Conservation (phyloP, 2,113 vertebrate genomes). For the Chiloscyllium plagiosum region DNA sequence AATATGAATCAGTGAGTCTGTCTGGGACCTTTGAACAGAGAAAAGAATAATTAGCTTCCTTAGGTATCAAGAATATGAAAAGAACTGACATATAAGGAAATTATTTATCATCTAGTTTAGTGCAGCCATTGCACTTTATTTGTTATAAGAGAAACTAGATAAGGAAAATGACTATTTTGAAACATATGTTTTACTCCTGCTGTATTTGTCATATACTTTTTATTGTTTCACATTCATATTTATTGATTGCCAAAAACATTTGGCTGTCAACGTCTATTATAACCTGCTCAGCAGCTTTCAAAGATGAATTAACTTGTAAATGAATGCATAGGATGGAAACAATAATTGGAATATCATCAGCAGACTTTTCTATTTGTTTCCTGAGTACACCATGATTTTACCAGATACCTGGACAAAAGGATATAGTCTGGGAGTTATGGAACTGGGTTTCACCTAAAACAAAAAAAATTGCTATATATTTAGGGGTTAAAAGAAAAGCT, state of each 20-base stretch:
- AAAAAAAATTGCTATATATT: background rate
- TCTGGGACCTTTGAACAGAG: background rate
- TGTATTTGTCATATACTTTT: background rate
- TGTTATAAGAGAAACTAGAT: background rate
- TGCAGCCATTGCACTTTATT: background rate
- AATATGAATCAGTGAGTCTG: background rate
- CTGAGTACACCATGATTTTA: background rate
- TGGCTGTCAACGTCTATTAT: background rate
- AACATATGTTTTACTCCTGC: background rate
- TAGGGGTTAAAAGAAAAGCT: background rate
- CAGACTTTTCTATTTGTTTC: background rate
- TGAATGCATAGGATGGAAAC: background rate
- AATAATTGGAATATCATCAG: background rate
- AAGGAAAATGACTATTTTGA: background rate
- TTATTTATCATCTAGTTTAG: background rate
- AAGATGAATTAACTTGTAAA: background rate
- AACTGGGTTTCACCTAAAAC: background rate
- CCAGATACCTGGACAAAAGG: background rate
- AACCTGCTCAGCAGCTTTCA: background rate
- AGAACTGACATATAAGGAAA: background rate
- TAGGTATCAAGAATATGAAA: background rate
- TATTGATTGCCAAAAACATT: background rate
- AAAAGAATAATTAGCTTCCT: background rate
- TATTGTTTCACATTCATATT: background rate
- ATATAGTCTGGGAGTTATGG: background rate